Evolutionary conservation across 2,113 vertebrate species (phyloP).

Genomic region (Progne subis): DNA sequence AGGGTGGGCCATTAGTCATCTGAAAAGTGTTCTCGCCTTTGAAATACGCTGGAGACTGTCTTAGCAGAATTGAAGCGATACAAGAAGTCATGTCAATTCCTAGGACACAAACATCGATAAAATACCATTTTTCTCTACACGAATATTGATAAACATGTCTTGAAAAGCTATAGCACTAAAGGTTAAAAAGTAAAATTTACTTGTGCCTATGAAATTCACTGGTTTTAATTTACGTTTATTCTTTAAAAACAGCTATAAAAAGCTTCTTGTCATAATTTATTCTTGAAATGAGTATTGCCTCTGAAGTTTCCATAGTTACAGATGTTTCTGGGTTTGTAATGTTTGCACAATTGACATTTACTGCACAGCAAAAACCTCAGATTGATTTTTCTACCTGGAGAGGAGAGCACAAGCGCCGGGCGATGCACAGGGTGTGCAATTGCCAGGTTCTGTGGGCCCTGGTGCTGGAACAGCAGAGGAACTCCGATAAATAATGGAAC

Average conservation of each 20-base stretch:
- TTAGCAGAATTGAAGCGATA: neutral
- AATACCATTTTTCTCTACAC: neutral
- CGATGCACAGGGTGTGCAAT: accelerated
- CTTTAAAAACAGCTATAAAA: neutral
- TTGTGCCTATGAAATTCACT: neutral
- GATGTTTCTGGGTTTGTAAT: constrained; percentile 38
- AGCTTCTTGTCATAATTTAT: constrained; percentile 37
- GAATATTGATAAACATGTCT: neutral
- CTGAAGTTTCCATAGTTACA: constrained; percentile 59
- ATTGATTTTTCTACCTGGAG: constrained; percentile 8
- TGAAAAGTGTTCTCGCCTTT: neutral
- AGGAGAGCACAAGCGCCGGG: neutral
- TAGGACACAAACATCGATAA: neutral
- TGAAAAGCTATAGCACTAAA: neutral
- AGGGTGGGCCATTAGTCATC: neutral
- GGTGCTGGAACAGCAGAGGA: neutral
- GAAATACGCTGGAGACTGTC: neutral
- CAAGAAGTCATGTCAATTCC: neutral
- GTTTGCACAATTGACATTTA: constrained; percentile 50
- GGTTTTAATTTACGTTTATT: constrained; percentile 6
- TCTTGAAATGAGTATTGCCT: neutral
- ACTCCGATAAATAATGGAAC: no score
- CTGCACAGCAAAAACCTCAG: neutral
- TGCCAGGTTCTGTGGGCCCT: neutral
- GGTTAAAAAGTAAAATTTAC: neutral